These are phyloP conservation scores for Hephaestus fuliginosus DNA, from an alignment of 2,797 vertebrate genomes.

Conservation along the genomic window DNA sequence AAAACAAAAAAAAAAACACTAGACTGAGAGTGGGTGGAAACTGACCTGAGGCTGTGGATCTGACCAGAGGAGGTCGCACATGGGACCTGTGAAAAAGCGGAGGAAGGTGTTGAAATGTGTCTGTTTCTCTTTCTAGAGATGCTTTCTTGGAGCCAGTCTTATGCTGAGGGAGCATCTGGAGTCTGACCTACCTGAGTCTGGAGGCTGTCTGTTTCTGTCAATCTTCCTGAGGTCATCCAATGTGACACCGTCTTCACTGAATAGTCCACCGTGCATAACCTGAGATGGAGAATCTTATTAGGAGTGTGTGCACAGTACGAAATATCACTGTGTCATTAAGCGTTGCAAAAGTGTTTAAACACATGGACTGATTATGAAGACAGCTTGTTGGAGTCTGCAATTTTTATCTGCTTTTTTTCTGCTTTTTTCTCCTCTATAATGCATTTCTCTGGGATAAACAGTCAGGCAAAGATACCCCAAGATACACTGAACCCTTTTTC, in stretches of 20 bases:
- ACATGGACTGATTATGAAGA: neutral
- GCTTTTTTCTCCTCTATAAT: neutral
- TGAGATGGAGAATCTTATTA: slow-evolving; percentile 58
- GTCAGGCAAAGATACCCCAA: neutral
- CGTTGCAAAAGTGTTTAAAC: neutral
- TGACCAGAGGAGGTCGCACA: slow-evolving; percentile 97
- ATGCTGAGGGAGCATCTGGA: neutral
- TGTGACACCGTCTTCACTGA: slow-evolving; percentile 95
- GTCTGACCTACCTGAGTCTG: slow-evolving; percentile 89
- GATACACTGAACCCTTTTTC: neutral
- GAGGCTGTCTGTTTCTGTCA: slow-evolving; percentile 94
- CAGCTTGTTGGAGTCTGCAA: neutral
- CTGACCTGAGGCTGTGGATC: slow-evolving; percentile 96
- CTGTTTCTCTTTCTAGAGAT: fast-evolving
- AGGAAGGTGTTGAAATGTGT: slow-evolving; percentile 14
- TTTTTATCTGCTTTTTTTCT: neutral
- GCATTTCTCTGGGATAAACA: neutral
- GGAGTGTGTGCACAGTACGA: neutral
- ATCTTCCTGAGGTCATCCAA: slow-evolving; percentile 95
- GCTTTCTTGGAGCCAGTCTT: neutral
- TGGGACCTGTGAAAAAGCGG: slow-evolving; percentile 86
- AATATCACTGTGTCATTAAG: neutral
- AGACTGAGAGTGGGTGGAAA: neutral
- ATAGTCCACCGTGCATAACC: slow-evolving; percentile 97
- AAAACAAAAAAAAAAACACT: neutral